These are phyloP conservation scores for Caprella mutica DNA, from an alignment of 2,888 invertebrate genomes.

Conservation along the genomic window DNA sequence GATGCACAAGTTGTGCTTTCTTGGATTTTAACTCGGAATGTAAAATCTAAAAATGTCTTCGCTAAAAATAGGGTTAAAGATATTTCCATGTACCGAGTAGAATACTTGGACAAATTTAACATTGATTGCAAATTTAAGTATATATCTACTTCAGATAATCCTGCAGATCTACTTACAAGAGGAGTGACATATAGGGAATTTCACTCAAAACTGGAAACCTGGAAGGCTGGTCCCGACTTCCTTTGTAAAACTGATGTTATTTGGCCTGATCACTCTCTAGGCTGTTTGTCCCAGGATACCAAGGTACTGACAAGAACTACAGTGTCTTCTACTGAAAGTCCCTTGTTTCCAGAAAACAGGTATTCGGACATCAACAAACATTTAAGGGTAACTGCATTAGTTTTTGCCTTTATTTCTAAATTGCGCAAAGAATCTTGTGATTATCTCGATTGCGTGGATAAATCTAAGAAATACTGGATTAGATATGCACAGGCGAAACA, in stretches of 20 bases:
- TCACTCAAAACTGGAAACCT: background rate
- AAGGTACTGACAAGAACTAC: background rate
- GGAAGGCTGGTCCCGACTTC: background rate
- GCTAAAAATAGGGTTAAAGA: conserved; percentile 5
- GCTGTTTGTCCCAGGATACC: background rate
- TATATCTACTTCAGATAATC: conserved; percentile 1
- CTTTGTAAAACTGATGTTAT: background rate
- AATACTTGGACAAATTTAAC: background rate
- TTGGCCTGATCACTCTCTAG: background rate
- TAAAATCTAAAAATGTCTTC: background rate
- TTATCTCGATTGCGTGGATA: background rate
- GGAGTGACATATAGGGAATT: conserved; percentile 1
- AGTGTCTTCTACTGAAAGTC: background rate
- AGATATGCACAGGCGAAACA: background rate
- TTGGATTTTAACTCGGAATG: background rate
- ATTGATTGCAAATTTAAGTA: background rate
- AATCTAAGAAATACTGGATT: background rate
- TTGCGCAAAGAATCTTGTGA: background rate
- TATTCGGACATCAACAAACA: background rate
- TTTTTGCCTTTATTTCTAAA: background rate
- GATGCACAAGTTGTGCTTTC: background rate
- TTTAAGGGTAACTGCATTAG: background rate
- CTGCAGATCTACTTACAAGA: conserved; percentile 6
- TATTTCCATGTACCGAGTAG: background rate
- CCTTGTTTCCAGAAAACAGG: background rate